These are phyloP conservation scores for Scomber scombrus DNA, from an alignment of 2,113 vertebrate species.

Conservation along the genomic window DNA sequence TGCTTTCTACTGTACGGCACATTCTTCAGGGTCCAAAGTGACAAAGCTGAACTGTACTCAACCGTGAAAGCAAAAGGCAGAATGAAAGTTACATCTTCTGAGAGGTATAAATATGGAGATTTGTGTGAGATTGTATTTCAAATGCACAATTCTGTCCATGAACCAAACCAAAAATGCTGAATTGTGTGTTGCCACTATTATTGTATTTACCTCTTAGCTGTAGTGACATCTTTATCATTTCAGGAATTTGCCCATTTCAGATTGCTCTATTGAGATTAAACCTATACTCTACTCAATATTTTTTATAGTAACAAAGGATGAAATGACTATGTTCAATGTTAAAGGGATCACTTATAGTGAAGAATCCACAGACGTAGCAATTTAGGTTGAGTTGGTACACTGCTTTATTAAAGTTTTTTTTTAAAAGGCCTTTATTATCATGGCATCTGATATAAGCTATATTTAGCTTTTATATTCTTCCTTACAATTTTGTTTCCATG, in stretches of 20 bases:
- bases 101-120: constrained; percentile 36
- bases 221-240: background rate
- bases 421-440: too few relatives aligned
- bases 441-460: too few relatives aligned
- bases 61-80: constrained; percentile 31
- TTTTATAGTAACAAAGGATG: background rate
- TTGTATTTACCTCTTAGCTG: constrained; percentile 4
- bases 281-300: background rate
- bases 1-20: too few relatives aligned
- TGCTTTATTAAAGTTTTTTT: too few relatives aligned
- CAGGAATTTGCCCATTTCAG: background rate
- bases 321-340: background rate
- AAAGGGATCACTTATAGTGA: too few relatives aligned
- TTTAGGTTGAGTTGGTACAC: too few relatives aligned
- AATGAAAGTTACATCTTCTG: constrained; percentile 12
- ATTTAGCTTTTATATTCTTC: background rate
- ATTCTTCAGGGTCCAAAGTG: constrained; percentile 17
- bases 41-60: constrained; percentile 21
- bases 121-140: constrained; percentile 25
- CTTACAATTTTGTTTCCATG: background rate
- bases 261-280: background rate
- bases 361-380: too few relatives aligned
- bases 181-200: background rate
- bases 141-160: constrained; percentile 6
- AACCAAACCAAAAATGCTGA: constrained; percentile 18